Evolutionary conservation across 1,140 invertebrate genomes (phyloP), one percentile per base, ranked within the genome.

Genomic region (Drosophila bocqueti): DNA sequence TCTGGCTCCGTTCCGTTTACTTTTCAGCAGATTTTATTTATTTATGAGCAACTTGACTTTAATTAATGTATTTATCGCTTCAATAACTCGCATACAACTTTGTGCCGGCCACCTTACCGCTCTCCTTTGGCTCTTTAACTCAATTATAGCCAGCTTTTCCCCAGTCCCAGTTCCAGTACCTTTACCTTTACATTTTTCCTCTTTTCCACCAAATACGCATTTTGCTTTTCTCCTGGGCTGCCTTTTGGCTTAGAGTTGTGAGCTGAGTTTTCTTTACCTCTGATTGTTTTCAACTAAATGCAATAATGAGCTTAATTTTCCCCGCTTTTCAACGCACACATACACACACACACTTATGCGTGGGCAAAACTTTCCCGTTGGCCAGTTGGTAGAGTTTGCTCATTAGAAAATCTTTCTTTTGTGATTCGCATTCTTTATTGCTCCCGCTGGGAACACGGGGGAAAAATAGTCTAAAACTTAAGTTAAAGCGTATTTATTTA

Each of bases 41-140:
- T 89, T 89, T 89, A 89, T 89, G 85, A 89, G 86, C 38, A 89
- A 82, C 71, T 90, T 79, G 87, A 85, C 74, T 90, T 89, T 90
- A 90, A 89, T 89, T 89, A 90, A 89, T 90, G 82, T 89, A 90
- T 91, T 89, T 89, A 89, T 90, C 86, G 85, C 85, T 82, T 78
- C 85, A 90, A 89, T 85, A 85, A 89, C 61, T 89, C 65, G 80
- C 69, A 89, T 67, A 89, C 72, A 81, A 89, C 84, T 78, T 75
- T 78, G 50, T 64, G 62, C 64, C 50, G 55, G 36, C 36, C 58
- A 36, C 49, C 21, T 26, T 11, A 5, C 38, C 13, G 18, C 21
- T 43, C 16, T n/a, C 40, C n/a, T 21, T 46, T 21, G 43, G 62
- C 36, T 26, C 21, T 73, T 73, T 72, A 73, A 73, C 71, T 73